Evolutionary conservation across 2,888 invertebrate species (phyloP), one percentile per base, ranked within the genome.

Genomic region (Apeira syringaria): DNA sequence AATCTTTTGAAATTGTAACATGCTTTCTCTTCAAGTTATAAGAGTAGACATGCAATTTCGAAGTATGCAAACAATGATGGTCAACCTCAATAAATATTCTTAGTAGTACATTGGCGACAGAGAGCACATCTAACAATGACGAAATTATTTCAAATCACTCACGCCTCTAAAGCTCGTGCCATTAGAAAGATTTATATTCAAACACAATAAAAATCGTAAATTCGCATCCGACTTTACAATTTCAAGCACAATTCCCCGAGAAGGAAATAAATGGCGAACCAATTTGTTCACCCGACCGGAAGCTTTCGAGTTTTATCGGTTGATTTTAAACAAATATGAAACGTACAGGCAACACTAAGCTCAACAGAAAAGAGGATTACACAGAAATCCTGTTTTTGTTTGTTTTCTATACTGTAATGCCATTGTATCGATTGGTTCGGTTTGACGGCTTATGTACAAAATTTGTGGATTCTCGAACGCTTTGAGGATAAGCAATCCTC

Each of bases 361-460:
- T 67, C 74, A 47, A 59, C 61, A 80, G 81, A 83, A 85, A 77
- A 55, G 77, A 68, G 78, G 83, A 86, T 88, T 88, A 87, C 80
- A 74, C 50, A 68, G 78, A 83, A 88, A 89, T 80, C 82, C 80
- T 85, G 86, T 88, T 86, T 84, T 88, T 89, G 87, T 88, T 88
- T 89, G 82, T 88, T 86, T 88, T 83, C 86, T 87, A 87, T 80
- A 53, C 48, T 55, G 57, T 81, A 76, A 82, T 74, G 73, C 83
- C 73, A 76, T 85, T 84, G 78, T 83, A 61, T 57, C 41, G 57
- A 52, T 55, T 44, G 59, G 50, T 39, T 22, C 42, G 30, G 46
- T 50, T 53, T 45, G 45, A 49, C 47, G 44, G 53, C 45, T 53
- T 53, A 50, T 20, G 27, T 38, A 17, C 22, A 30, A 25, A 49